Percentiles rank a stretch among this genome's conserved stretches.
These are phyloP conservation scores for Dromococcyx pavoninus DNA, from an alignment of 2,797 vertebrate genomes.

Conservation along the genomic window DNA sequence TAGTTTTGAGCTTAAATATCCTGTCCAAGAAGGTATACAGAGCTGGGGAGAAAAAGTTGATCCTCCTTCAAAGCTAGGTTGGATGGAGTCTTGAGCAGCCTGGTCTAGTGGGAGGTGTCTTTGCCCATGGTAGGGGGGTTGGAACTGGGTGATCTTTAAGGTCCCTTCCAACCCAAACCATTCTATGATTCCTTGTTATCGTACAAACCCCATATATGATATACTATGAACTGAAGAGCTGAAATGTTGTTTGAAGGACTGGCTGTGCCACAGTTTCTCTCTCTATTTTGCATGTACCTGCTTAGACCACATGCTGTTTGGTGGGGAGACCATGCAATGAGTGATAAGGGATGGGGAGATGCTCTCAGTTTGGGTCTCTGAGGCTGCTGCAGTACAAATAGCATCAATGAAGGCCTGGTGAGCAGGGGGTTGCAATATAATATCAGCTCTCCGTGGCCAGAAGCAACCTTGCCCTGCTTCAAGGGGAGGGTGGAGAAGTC, in stretches of 20 bases:
- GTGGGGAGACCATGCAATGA: rapidly evolving
- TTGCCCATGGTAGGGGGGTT: too few relatives aligned
- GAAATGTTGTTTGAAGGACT: neutral
- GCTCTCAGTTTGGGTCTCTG: neutral
- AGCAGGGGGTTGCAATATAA: neutral
- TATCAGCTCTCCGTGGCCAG: neutral
- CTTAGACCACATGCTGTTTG: neutral
- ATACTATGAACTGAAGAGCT: neutral
- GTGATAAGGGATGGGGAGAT: neutral
- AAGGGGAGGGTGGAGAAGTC: neutral
- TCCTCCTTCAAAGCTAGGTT: too few relatives aligned
- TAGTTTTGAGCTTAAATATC: neutral
- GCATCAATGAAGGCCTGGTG: rapidly evolving
- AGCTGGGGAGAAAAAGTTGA: neutral
- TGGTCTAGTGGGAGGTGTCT: too few relatives aligned
- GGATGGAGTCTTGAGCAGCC: too few relatives aligned
- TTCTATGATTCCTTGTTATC: too few relatives aligned
- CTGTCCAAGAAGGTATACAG: neutral
- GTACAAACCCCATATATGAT: rapidly evolving
- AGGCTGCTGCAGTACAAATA: neutral
- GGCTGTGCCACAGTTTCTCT: neutral
- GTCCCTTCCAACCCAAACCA: too few relatives aligned
- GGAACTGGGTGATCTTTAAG: too few relatives aligned
- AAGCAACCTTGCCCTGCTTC: rapidly evolving
- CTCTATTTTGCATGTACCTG: neutral